Percentiles rank a stretch among this genome's conserved stretches.
These are phyloP conservation scores for Vultur gryphus DNA, from an alignment of 2,797 vertebrate species.

Conservation along the genomic window DNA sequence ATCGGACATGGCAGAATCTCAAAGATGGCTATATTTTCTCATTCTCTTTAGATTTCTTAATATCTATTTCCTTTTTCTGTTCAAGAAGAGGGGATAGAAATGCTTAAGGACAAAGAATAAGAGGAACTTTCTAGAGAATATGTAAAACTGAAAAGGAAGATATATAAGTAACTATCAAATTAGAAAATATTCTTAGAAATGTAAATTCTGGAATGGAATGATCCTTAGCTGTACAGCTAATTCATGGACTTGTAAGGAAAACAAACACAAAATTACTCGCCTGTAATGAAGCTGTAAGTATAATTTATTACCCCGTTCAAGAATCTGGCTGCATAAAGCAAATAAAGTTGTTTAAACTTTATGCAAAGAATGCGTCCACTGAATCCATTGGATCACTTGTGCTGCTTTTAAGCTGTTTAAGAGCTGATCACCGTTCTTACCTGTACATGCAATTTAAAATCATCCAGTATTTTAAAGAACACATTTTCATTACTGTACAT, in stretches of 20 bases:
- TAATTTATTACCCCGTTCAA: background rate
- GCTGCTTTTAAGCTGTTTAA: background rate
- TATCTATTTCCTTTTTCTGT: background rate
- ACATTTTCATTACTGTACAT: background rate
- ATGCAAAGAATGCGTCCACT: background rate
- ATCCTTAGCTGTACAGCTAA: background rate
- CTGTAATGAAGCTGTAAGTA: background rate
- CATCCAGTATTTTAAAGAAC: background rate
- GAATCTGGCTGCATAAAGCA: background rate
- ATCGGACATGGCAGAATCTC: background rate
- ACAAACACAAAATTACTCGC: background rate
- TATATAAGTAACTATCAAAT: background rate
- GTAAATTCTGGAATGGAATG: background rate
- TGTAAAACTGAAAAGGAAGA: background rate
- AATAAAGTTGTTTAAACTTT: background rate
- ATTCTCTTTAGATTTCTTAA: background rate
- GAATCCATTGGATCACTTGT: background rate
- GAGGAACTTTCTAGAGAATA: background rate
- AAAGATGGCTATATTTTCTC: conserved; percentile 4
- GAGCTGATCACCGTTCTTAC: background rate
- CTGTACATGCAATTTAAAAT: background rate
- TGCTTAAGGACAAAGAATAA: background rate
- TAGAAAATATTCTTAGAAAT: background rate
- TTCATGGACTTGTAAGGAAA: background rate
- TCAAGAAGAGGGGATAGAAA: conserved; percentile 6